phyloP scores from a whole-genome alignment of 2,888 invertebrate genomes.

The Globia sparganii region DNA sequence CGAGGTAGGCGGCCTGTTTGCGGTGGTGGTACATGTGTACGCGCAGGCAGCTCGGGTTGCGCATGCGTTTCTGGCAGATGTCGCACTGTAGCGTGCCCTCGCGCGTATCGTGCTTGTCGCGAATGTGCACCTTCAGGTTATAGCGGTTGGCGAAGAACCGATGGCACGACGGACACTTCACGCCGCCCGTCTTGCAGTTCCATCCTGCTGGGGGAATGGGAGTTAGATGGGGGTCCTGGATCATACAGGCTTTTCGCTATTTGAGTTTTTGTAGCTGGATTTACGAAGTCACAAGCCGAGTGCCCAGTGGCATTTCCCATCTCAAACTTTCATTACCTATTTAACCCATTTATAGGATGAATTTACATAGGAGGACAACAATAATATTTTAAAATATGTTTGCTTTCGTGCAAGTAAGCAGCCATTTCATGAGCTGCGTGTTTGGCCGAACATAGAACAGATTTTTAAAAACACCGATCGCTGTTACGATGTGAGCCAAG shows the following conservation, averaged over 20 bases:
- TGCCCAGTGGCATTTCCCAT: background rate
- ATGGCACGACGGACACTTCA: constrained; percentile 92
- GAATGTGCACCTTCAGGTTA: constrained; percentile 93
- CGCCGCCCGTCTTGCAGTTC: constrained; percentile 89
- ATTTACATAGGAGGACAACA: background rate
- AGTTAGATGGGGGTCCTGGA: background rate
- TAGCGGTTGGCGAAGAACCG: constrained; percentile 92
- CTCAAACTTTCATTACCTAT: background rate
- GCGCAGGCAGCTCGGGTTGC: constrained; percentile 91
- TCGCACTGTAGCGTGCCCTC: constrained; percentile 92
- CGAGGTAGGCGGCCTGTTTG: constrained; percentile 89
- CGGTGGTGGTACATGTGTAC: constrained; percentile 92
- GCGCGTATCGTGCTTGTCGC: constrained; percentile 93
- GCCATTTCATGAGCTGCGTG: background rate
- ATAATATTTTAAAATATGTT: background rate
- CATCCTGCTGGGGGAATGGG: constrained; percentile 74
- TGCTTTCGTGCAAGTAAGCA: background rate
- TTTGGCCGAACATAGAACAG: background rate
- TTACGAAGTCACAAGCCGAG: background rate
- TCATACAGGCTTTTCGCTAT: too few relatives aligned
- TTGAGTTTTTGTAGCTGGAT: background rate
- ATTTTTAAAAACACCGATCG: background rate
- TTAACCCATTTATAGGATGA: too few relatives aligned
- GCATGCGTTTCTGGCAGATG: constrained; percentile 92
- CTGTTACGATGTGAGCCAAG: background rate